Conservation (phyloP, 2,888 invertebrate genomes). For the Lingula anatina region DNA sequence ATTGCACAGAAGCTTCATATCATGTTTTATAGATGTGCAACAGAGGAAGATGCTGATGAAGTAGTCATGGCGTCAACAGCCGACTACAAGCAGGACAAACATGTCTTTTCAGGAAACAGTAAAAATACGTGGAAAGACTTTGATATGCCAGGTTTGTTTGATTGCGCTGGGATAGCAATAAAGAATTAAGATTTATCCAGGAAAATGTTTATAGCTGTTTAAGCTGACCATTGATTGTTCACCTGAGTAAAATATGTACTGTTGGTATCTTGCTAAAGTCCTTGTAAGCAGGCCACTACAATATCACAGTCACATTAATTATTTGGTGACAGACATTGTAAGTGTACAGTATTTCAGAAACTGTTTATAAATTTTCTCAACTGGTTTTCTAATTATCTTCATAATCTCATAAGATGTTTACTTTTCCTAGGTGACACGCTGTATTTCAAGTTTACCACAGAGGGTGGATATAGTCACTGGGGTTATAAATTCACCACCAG, state of each 20-base stretch:
- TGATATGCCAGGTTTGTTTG: conserved; percentile 46
- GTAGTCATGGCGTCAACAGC: conserved; percentile 31
- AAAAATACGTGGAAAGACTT: conserved; percentile 38
- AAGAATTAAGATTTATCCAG: no score
- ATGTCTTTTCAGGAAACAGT: conserved; percentile 32
- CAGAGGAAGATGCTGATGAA: conserved; percentile 32
- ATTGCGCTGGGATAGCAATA: no score
- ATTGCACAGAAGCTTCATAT: no score
- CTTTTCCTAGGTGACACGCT: conserved; percentile 35
- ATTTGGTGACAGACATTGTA: no score
- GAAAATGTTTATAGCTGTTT: no score
- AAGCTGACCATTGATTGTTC: no score
- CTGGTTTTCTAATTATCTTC: not conserved
- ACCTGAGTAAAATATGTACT: no score
- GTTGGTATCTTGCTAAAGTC: no score
- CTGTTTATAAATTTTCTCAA: not conserved
- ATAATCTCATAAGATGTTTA: not conserved
- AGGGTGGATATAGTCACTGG: conserved; percentile 23
- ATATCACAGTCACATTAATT: no score
- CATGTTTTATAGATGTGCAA: conserved; percentile 27
- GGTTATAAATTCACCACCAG: conserved; percentile 44
- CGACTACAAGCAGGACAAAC: conserved; percentile 23
- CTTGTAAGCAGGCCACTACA: no score
- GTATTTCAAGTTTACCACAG: conserved; percentile 30
- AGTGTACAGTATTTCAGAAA: not conserved